Evolutionary conservation across 2,888 invertebrate genomes (phyloP).

Genomic region (Mimas tiliae): DNA sequence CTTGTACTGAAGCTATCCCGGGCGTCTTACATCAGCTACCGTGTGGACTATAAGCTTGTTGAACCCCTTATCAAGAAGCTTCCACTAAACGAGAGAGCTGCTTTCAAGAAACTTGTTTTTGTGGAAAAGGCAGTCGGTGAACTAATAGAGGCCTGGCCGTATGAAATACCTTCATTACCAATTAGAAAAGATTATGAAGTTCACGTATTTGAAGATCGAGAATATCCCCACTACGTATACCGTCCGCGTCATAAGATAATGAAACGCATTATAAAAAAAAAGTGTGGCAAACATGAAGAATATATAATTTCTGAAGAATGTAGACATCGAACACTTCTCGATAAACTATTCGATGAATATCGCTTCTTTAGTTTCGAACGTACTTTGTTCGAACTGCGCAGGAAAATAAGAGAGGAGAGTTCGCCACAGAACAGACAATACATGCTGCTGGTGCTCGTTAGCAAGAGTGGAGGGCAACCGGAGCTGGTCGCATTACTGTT

Average conservation of each 20-base stretch:
- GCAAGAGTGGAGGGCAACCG: constrained; percentile 61
- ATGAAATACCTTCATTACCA: constrained; percentile 40
- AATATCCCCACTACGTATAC: constrained; percentile 27
- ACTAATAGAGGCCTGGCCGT: constrained; percentile 45
- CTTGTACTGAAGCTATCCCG: constrained; percentile 41
- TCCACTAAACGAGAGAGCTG: constrained; percentile 37
- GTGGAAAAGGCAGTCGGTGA: constrained; percentile 43
- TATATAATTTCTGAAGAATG: not conserved
- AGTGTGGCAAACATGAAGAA: not conserved
- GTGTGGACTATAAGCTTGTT: constrained; percentile 42
- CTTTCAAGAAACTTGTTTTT: constrained; percentile 48
- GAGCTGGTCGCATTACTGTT: constrained; percentile 51
- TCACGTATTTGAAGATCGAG: constrained; percentile 38
- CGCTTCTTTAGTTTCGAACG: constrained; percentile 57
- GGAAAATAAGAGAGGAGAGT: constrained; percentile 48
- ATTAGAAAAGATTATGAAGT: constrained; percentile 12
- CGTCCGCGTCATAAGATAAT: not conserved
- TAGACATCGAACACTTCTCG: constrained; percentile 45
- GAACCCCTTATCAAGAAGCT: constrained; percentile 45
- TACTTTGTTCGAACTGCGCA: constrained; percentile 53
- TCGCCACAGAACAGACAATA: constrained; percentile 54
- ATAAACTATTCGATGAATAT: constrained; percentile 58
- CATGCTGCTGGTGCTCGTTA: constrained; percentile 65
- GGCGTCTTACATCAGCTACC: constrained; percentile 37
- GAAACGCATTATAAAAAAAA: not conserved